These are phyloP conservation scores for Beaufortia kweichowensis DNA, from an alignment of 2,113 vertebrate species.

Conservation along the genomic window DNA sequence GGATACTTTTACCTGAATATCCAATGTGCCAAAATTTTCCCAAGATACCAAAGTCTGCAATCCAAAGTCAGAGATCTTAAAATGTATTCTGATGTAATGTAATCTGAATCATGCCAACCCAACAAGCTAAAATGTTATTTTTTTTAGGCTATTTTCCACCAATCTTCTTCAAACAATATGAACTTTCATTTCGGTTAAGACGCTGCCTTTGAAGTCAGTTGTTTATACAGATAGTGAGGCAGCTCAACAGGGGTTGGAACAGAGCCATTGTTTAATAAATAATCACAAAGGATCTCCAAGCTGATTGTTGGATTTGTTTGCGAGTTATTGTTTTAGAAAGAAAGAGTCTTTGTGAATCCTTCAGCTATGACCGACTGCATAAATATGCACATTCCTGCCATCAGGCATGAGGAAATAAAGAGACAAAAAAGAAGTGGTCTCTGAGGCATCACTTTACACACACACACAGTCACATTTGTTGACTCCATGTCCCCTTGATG, in stretches of 20 bases:
- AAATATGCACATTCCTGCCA: slow-evolving; percentile 33
- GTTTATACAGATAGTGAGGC: background rate
- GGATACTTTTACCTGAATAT: too few species aligned
- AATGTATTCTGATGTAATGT: too few species aligned
- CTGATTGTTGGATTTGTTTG: slow-evolving; percentile 12
- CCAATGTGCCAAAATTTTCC: too few species aligned
- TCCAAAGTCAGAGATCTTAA: too few species aligned
- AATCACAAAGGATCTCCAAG: slow-evolving; percentile 8
- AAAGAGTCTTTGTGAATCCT: background rate
- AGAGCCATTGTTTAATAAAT: slow-evolving; percentile 14
- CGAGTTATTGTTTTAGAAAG: slow-evolving; percentile 25
- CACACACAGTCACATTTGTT: slow-evolving; percentile 46
- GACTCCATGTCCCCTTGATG: slow-evolving; percentile 57
- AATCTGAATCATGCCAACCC: too few species aligned
- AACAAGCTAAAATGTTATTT: too few species aligned
- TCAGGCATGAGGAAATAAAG: slow-evolving; percentile 17
- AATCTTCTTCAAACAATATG: background rate
- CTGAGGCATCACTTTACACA: slow-evolving; percentile 26
- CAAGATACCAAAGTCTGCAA: too few species aligned
- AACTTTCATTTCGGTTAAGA: background rate
- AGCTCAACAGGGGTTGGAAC: background rate
- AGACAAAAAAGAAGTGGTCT: background rate
- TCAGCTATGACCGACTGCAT: slow-evolving; percentile 22
- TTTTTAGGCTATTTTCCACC: too few species aligned
- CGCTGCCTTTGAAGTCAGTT: background rate